Evolutionary conservation across 2,888 invertebrate species (phyloP).

Genomic region (Petrolisthes cinctipes): DNA sequence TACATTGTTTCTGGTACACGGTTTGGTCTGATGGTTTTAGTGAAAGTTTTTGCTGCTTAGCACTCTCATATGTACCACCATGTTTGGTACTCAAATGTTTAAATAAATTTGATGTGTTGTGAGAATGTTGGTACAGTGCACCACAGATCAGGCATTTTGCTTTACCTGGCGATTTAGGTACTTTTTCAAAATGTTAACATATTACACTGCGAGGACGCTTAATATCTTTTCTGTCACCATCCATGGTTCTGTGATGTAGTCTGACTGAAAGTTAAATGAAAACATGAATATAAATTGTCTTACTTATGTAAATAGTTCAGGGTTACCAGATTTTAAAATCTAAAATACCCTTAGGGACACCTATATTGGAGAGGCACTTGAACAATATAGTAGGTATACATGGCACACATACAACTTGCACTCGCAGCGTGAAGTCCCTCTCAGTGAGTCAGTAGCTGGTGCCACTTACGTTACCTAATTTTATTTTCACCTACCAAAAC

Average conservation of each 20-base stretch:
- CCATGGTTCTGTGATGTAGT: not conserved
- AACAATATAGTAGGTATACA: no score
- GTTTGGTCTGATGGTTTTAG: not conserved
- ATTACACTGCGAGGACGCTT: slow-evolving; percentile 22
- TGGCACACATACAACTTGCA: no score
- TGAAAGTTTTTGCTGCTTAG: slow-evolving; percentile 23
- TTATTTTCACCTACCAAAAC: no score
- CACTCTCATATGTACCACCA: slow-evolving; percentile 19
- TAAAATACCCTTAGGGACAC: no score
- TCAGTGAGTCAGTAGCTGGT: no score
- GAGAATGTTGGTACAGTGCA: slow-evolving; percentile 11
- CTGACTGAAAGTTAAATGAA: slow-evolving; percentile 15
- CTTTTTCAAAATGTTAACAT: slow-evolving; percentile 19
- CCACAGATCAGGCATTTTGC: slow-evolving; percentile 17
- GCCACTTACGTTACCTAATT: no score
- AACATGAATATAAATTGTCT: no score
- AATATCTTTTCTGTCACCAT: not conserved
- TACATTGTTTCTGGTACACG: not conserved
- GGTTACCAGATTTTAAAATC: no score
- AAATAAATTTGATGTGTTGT: slow-evolving; percentile 7
- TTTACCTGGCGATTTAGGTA: not conserved
- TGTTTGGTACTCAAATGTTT: slow-evolving; percentile 21
- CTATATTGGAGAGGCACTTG: no score
- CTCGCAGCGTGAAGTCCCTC: no score
- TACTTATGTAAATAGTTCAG: no score